Evolutionary conservation across 2,888 invertebrate species (phyloP).

Genomic region (Geophilus truncorum): DNA sequence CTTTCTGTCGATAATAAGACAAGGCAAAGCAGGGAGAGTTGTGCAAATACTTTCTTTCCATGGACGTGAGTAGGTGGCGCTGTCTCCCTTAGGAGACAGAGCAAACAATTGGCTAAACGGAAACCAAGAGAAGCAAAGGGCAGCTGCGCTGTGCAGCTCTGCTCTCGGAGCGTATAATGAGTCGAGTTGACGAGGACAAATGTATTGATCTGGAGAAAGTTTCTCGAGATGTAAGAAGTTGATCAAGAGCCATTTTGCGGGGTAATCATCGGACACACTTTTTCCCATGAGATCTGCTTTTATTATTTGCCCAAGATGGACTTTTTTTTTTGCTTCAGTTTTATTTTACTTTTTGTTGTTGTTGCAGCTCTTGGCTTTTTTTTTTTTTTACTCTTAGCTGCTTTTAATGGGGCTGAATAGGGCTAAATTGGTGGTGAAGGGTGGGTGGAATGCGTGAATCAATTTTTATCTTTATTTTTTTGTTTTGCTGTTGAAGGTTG

Average conservation of each 20-base stretch:
- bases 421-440: neutral
- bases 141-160: neutral
- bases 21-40: neutral
- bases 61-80: neutral
- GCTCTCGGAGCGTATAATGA: conserved; percentile 1
- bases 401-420: neutral
- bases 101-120: conserved; percentile 6
- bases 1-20: conserved; percentile 1
- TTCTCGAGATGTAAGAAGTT: neutral
- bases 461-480: neutral
- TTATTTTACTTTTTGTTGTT: neutral
- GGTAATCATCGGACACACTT: neutral
- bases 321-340: neutral
- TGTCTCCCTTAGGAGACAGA: neutral
- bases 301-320: neutral
- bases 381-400: neutral
- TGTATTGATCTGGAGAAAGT: neutral
- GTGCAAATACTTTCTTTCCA: conserved; percentile 10
- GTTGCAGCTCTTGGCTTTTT: neutral
- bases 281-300: neutral
- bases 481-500: no score
- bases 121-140: neutral
- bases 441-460: neutral
- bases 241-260: conserved; percentile 16
- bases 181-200: conserved; percentile 1